Base-by-base conservation (phyloP, 2,113 vertebrate species). In the Eptesicus fuscus region DNA sequence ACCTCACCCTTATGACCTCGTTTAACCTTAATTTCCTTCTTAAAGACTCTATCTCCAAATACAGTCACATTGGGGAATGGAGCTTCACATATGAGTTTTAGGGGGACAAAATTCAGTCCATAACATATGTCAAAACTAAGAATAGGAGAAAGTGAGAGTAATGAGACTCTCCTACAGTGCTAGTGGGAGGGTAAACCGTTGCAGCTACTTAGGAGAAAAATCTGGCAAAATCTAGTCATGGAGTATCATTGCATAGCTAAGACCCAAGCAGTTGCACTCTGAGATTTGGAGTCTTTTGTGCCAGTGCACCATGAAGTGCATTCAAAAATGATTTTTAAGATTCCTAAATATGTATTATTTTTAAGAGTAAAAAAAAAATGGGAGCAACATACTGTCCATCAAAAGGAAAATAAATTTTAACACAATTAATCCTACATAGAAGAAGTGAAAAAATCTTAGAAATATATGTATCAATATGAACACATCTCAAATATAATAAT, bases 401-500 rank as follows among this genome's bases (percentile, higher is more conserved):
- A 80, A 93, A 82, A 59, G 2, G 6, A 94, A 96, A 65, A 74
- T 87, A 76, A 83, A 87, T 89, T 67, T 92, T 63, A n/a, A 49
- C 25, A 1, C 32, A 83, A 74, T 91, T 20, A 77, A n/a, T 2
- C 8, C 13, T 82, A 47, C 42, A 61, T 25, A 84, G 84, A 47
- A 49, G 14, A 94, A 65, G 47, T 85, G 17, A 59, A 35, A 35
- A 69, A 80, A 74, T 69, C 2, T 23, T 69, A 79, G 40, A 87
- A 86, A 61, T 90, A 35, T 1, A 5, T 83, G 23, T 74, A 47
- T 42, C 6, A 61, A 61, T 30, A 63, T 56, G 42, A 92, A 30
- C 53, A 69, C 40, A 92, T 71, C 35, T 87, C 88, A 90, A 93
- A 87, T 91, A 30, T 28, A 88, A 79, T 78, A 63, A 90, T 92